These are phyloP conservation scores for Micrastur ruficollis DNA, from an alignment of 2,797 vertebrate species.

Conservation along the genomic window DNA sequence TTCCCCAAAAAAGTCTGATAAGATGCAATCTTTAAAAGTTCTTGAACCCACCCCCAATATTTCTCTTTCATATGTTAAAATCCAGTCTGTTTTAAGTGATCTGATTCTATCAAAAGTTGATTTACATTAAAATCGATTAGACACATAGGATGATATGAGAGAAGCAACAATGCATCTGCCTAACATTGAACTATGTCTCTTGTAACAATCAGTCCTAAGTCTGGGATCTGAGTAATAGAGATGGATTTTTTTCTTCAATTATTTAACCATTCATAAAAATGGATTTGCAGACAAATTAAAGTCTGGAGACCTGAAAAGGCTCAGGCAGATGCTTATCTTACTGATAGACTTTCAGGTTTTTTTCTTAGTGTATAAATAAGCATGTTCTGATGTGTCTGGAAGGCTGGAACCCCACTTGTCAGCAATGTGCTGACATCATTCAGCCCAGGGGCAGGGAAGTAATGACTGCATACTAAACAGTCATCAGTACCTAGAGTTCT, in stretches of 20 bases:
- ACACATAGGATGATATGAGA: background rate
- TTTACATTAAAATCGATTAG: background rate
- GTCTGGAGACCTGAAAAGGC: background rate
- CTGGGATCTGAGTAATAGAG: background rate
- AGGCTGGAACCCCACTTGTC: background rate
- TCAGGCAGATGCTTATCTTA: background rate
- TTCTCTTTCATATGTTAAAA: background rate
- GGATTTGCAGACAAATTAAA: background rate
- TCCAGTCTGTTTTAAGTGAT: background rate
- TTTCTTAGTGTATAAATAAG: background rate
- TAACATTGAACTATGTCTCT: background rate
- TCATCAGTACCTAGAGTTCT: background rate
- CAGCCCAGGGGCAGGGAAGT: background rate
- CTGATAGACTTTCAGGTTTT: background rate
- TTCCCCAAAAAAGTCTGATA: background rate
- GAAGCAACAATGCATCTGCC: background rate
- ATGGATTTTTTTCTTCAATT: background rate
- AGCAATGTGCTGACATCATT: background rate
- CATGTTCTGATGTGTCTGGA: background rate
- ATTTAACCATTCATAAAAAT: background rate
- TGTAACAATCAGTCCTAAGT: background rate
- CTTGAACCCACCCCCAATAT: background rate
- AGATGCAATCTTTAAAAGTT: background rate
- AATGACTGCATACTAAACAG: background rate
- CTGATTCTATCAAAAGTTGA: background rate